Conservation (phyloP, 37 sponge, comb jelly and placozoan species). For the Petrosia ficiformis region DNA sequence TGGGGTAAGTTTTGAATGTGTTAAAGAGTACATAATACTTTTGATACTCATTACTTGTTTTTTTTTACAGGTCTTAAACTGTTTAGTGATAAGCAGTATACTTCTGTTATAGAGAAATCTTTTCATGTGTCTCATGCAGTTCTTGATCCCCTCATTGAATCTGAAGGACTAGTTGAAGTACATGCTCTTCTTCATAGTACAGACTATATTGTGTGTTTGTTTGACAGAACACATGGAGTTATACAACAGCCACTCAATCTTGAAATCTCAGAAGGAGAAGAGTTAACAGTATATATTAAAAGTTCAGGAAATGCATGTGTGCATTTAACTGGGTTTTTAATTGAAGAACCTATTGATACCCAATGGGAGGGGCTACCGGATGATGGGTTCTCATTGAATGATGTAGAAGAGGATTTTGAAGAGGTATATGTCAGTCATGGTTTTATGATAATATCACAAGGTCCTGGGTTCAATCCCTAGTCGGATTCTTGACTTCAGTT, state of each 20-base stretch:
- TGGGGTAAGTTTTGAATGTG: constrained; percentile 27
- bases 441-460: too few species aligned
- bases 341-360: not conserved
- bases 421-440: not conserved
- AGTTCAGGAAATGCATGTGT: not conserved
- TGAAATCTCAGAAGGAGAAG: constrained; percentile 36
- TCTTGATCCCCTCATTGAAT: not conserved
- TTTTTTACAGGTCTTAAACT: constrained; percentile 17
- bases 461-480: too few species aligned
- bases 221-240: not conserved
- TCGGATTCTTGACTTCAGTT: too few species aligned
- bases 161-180: not conserved
- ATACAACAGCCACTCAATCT: constrained; percentile 19
- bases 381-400: not conserved
- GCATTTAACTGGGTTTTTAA: constrained; percentile 19
- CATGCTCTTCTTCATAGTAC: constrained; percentile 13
- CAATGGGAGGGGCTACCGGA: not conserved
- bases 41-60: not conserved
- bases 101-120: constrained; percentile 16
- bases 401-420: constrained; percentile 1
- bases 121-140: constrained; percentile 31
- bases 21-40: not conserved
- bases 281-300: constrained; percentile 13
- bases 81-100: constrained; percentile 15
- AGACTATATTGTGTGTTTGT: constrained; percentile 30